Evolutionary conservation across 2,113 vertebrate genomes (phyloP), one percentile per base, ranked within the genome.

Genomic region (Leiothrix lutea): DNA sequence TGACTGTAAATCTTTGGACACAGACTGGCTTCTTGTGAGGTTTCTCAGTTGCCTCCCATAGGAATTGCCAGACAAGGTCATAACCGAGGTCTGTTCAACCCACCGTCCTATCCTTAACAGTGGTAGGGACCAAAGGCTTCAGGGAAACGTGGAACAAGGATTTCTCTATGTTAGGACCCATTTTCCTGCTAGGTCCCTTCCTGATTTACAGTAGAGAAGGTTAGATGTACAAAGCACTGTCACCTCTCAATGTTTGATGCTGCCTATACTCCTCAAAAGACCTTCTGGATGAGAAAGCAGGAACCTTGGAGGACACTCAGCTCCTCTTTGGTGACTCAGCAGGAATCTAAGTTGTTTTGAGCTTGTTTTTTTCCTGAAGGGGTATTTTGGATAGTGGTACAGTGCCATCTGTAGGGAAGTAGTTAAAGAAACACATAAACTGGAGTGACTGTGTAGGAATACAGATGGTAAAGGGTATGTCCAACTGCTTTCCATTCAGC

Each of bases 341-440:
- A 15, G 5, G 36, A 67, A 36, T 83, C n/a, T 5, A 31, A 66
- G 47, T 75, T 90, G 72, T 38, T 95, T 77, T 72, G 58, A 91
- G 89, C 54, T 77, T 93, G 14, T 50, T 69, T 82, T 96, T 95
- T 75, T 60, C 48, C 28, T 66, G 54, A 51, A 77, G 79, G 70
- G 61, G 23, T 96, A 56, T 79, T 96, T 92, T 95, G 56, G 29
- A 89, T 88, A 81, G 87, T 92, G 79, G 79, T 96, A 80, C 70
- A 95, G 95, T 97, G 96, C 96, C 96, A 96, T 94, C 96, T 97
- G 95, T 96, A 96, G 96, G 93, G 91, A 87, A 92, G 84, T 67
- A 94, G 65, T 91, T 96, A 87, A 92, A 95, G 86, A 90, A 77
- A 67, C 69, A 74, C n/a, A 13, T 83, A 21, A 81, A 36, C 44